phyloP scores from a whole-genome alignment of 1,140 invertebrate genomes.

The Drosophila lacertosa region DNA sequence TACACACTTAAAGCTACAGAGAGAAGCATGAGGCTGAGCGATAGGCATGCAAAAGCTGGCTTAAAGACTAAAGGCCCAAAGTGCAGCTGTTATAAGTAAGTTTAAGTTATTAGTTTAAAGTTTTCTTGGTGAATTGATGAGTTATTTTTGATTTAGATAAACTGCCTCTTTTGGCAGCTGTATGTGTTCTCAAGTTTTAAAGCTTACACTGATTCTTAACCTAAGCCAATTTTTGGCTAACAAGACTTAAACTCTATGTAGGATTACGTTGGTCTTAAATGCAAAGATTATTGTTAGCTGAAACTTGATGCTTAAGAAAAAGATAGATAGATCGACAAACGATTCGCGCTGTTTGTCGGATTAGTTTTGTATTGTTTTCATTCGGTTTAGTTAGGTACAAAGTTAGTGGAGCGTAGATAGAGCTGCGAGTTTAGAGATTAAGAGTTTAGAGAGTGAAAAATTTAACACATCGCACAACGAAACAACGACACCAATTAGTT shows the following conservation, averaged over 20 bases:
- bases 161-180: conserved; percentile 2
- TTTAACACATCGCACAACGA: conserved; percentile 75
- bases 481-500: conserved; percentile 78
- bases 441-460: conserved; percentile 72
- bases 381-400: conserved; percentile 28
- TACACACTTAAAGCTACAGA: conserved; percentile 66
- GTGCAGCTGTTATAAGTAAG: conserved; percentile 19
- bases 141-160: background rate
- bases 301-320: conserved; percentile 58
- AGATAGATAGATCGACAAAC: conserved; percentile 6
- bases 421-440: conserved; percentile 36
- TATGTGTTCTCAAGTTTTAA: conserved; percentile 73
- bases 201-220: conserved; percentile 67
- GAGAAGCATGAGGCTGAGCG: conserved; percentile 35
- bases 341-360: conserved; percentile 20
- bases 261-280: conserved; percentile 56
- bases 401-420: conserved; percentile 49
- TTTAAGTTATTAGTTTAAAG: background rate
- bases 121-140: conserved; percentile 11
- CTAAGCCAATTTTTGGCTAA: conserved; percentile 57
- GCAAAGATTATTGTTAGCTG: conserved; percentile 61
- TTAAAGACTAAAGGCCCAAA: conserved; percentile 1
- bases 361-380: conserved; percentile 23
- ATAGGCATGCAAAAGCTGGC: conserved; percentile 22
- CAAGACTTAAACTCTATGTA: conserved; percentile 53